Evolutionary conservation across 2,113 vertebrate species (phyloP), one percentile per base, ranked within the genome.

Genomic region (Oostethus manadensis): DNA sequence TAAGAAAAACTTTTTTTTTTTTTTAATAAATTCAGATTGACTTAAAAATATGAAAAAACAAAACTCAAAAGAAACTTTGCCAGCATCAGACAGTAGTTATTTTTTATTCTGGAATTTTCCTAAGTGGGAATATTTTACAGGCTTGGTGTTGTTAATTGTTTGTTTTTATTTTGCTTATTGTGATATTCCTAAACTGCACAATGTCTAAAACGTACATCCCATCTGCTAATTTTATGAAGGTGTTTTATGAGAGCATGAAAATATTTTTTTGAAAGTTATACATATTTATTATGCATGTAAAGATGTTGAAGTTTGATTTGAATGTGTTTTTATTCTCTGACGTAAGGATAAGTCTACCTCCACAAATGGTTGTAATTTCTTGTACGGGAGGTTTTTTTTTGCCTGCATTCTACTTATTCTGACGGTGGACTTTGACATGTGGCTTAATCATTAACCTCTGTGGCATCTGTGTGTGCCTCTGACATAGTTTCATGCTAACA

Each of bases 391-490:
- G 4, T 62, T 33, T 54, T 44, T 26, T 62, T 35, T 44, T 22
- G 15, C 51, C 45, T 60, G 17, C 40, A 42, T 64, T 49, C 40
- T 17, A 51, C 49, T 35, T 17, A n/a, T 53, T 2, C 29, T 4
- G 2, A 55, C 33, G 16, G 33, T 55, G 53, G 53, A 55, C 53
- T 42, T 55, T 40, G 20, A 63, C 56, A 29, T 69, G 35, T 47
- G 17, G 18, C 29, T 14, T 29, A n/a, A n/a, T 33, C 14, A 23
- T 48, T 73, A 65, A 73, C 66, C 62, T 70, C 20, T 9, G 17
- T 60, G 61, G 26, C 9, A 61, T 71, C 51, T 67, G 33, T 71
- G 64, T 62, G 57, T 64, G 66, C 54, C 67, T 65, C 68, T 70
- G 65, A 68, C 40, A 53, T 65, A 26, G 44, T 62, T 62, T 66